These are phyloP conservation scores for Cantharis rustica DNA, from an alignment of 2,888 invertebrate genomes.

Conservation along the genomic window DNA sequence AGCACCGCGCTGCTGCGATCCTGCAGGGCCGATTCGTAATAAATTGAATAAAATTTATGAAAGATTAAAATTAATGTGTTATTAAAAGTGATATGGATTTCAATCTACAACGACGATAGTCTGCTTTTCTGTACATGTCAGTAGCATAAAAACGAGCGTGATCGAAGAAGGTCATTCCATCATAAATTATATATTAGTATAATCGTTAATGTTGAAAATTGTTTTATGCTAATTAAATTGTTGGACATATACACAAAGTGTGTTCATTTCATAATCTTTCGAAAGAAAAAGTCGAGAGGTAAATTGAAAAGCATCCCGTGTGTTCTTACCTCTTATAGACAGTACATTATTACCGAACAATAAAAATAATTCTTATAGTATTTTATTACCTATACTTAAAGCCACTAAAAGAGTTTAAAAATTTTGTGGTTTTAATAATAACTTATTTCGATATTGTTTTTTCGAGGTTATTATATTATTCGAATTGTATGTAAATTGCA, in stretches of 20 bases:
- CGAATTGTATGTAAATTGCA: not conserved
- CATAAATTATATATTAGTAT: not conserved
- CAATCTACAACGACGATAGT: not conserved
- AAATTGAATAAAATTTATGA: not conserved
- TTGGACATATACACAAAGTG: not conserved
- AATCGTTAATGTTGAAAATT: not conserved
- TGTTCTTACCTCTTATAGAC: too few species aligned
- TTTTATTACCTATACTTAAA: not conserved
- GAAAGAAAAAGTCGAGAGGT: not conserved
- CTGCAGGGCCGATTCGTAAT: too few species aligned
- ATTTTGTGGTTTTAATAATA: not conserved
- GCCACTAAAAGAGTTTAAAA: not conserved
- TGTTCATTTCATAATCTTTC: not conserved
- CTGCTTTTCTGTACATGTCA: slow-evolving; percentile 1
- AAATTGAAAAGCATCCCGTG: too few species aligned
- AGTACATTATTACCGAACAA: not conserved
- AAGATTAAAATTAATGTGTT: not conserved
- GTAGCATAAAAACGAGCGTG: not conserved
- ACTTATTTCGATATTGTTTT: not conserved
- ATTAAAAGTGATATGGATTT: not conserved
- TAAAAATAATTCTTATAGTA: too few species aligned
- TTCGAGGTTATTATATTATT: not conserved
- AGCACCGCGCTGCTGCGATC: too few species aligned
- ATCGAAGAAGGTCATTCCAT: slow-evolving; percentile 1
- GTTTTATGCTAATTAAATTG: not conserved